Percentiles rank a stretch among this genome's conserved stretches.
Evolutionary conservation across 2,113 vertebrate species (phyloP).

Genomic region (Gavialis gangeticus): DNA sequence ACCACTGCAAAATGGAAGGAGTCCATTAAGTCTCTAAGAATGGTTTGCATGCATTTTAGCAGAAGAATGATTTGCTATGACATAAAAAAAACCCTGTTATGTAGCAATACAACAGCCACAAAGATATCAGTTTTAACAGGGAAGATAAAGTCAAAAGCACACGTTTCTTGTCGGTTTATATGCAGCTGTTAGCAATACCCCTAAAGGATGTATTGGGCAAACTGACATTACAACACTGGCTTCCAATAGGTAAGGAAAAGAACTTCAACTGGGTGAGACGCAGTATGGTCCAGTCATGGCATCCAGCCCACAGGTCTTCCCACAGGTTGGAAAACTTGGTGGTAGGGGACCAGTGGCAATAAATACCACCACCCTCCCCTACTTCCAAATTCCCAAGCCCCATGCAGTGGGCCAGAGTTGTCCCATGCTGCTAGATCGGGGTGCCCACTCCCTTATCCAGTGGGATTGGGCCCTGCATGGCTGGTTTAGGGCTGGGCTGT

Average conservation of each 20-base stretch:
- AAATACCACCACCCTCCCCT: too few relatives aligned
- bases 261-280: slow-evolving; percentile 32
- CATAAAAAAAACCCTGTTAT: slow-evolving; percentile 53
- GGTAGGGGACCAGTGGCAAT: too few relatives aligned
- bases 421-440: too few relatives aligned
- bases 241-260: slow-evolving; percentile 37
- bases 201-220: slow-evolving; percentile 48
- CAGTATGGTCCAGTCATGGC: slow-evolving; percentile 6
- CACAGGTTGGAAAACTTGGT: too few relatives aligned
- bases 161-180: background rate
- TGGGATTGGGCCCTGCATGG: too few relatives aligned
- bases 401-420: too few relatives aligned
- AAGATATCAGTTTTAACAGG: slow-evolving; percentile 49
- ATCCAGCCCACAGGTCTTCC: too few relatives aligned
- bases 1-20: slow-evolving; percentile 73
- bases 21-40: slow-evolving; percentile 69
- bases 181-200: slow-evolving; percentile 65
- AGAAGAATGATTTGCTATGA: slow-evolving; percentile 61
- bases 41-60: slow-evolving; percentile 67
- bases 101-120: background rate
- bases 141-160: slow-evolving; percentile 51
- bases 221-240: slow-evolving; percentile 38
- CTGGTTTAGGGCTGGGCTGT: too few relatives aligned
- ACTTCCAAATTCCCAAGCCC: too few relatives aligned
- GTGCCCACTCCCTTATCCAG: too few relatives aligned